Base-by-base conservation (phyloP, 2,888 invertebrate genomes). In the Iselma pallidipennis region DNA sequence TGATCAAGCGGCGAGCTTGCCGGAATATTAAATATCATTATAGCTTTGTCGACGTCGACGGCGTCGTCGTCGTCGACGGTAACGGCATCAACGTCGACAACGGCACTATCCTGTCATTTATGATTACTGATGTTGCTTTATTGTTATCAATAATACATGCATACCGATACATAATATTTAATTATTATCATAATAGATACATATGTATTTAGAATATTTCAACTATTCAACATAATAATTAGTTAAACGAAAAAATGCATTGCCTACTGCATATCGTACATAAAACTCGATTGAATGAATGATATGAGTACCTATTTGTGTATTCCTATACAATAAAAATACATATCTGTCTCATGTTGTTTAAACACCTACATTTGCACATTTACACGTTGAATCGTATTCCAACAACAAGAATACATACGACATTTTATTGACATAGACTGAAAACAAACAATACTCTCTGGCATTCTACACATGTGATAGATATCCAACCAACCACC, bases 1-100 rank as follows among this genome's bases (percentile, higher is more conserved):
- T 48, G 51, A 55, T 42, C 21, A 33, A 29, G 37, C 50, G 50
- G 28, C n/a, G 50, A 19, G 48, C 57, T 53, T 23, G 21, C 56
- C 56, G 42, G 61, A 57, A 61, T 61, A 61, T 61, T 61, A 61
- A 57, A 57, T 49, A 61, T 57, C 55, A 61, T 61, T 61, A 61
- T 55, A 19, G 55, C 16, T 53, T 16, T 23, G 45, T 58, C 45
- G 37, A 37, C 7, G 7, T 7, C 37, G 37, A 37, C 37, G 37
- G 7, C 37, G 33, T 4, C 33, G 33, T 33, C 33, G 5, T 4
- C 14, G 37, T 37, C 16, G 37, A 37, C 37, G n/a, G n/a, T n/a
- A n/a, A n/a, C n/a, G 33, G 14, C 33, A 14, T 33, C 33, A 14
- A 4, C 14, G 37, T 37, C 16, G 37, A 37, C 37, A 37, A 16